Base-by-base conservation (phyloP, 2,113 vertebrate genomes). In the Nannospalax galili region DNA sequence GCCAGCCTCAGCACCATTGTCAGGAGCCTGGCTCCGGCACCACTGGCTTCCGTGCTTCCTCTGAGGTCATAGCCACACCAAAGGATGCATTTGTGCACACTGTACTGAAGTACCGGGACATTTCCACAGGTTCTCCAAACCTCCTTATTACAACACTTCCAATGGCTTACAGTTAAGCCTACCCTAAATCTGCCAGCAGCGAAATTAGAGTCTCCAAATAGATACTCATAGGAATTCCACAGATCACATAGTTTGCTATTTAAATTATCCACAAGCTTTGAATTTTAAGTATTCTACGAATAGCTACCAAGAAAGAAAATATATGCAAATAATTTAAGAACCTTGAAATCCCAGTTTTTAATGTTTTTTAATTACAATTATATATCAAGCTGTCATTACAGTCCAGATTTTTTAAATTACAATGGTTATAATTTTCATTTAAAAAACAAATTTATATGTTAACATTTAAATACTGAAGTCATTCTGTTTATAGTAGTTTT, bases 1-100 rank as follows among this genome's bases (percentile, higher is more conserved):
- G 99, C 99, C 90, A 99, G 98, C 97, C 99, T 99, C 42, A 99
- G 99, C 95, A 99, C 99, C n/a, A 99, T 99, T 1, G 99, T 99
- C 70, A 98, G 98, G 89, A 99, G 99, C 82, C 97, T 99, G 80
- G 99, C 98, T 35, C 99, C 99, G 0, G 98, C 98, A 0, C 97
- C 98, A 0, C 86, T 99, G 64, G 93, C 96, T 35, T 94, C 98
- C 2, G 97, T 97, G 35, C 52, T 98, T 1, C 98, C 98, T 93
- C 60, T 98, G 69, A 98, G 98, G 89, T 98, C 98, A 0, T 99
- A 98, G 97, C 95, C 60, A 67, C 96, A 97, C 97, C 95, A 86
- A 67, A 45, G 3, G 62, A 96, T n/a, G 85, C 24, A 15, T 62
- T 78, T 64, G 0, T 52, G 0, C 94, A 97, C 97, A 98, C 98